Percentiles rank a stretch among this genome's conserved stretches.
Evolutionary conservation across 2,113 vertebrate species (phyloP).

Genomic region (Peromyscus leucopus): DNA sequence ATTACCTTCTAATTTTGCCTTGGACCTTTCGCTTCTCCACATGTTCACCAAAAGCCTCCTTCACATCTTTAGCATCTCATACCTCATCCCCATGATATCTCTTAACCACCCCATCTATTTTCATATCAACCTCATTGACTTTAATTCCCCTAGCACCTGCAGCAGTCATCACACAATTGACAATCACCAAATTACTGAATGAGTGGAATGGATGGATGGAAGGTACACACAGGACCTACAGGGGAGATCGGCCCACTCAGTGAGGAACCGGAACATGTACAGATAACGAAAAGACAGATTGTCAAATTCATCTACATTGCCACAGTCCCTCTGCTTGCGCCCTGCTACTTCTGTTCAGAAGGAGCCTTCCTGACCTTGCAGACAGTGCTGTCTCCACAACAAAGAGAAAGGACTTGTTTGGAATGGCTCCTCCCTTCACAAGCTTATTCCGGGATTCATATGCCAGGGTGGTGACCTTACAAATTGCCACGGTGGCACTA

Average conservation of each 20-base stretch:
- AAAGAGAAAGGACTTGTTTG: background rate
- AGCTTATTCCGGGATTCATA: too few species aligned
- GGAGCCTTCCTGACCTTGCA: background rate
- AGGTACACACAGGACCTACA: background rate
- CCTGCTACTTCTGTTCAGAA: background rate
- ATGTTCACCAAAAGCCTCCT: background rate
- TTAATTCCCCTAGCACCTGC: background rate
- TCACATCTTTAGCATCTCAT: background rate
- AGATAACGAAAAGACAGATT: background rate
- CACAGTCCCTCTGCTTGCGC: background rate
- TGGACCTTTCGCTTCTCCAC: background rate
- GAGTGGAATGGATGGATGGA: background rate
- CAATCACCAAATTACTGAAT: background rate
- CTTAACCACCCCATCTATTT: background rate
- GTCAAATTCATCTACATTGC: background rate
- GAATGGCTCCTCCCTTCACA: background rate
- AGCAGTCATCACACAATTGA: background rate
- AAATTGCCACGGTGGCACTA: too few species aligned
- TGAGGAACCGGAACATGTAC: background rate
- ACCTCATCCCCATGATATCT: background rate
- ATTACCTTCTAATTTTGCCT: background rate
- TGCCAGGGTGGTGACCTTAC: background rate
- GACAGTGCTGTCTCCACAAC: background rate
- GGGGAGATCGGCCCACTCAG: background rate
- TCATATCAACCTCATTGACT: background rate